These are phyloP conservation scores for Rhyacophila evoluta DNA, from an alignment of 2,888 invertebrate species.

Conservation along the genomic window DNA sequence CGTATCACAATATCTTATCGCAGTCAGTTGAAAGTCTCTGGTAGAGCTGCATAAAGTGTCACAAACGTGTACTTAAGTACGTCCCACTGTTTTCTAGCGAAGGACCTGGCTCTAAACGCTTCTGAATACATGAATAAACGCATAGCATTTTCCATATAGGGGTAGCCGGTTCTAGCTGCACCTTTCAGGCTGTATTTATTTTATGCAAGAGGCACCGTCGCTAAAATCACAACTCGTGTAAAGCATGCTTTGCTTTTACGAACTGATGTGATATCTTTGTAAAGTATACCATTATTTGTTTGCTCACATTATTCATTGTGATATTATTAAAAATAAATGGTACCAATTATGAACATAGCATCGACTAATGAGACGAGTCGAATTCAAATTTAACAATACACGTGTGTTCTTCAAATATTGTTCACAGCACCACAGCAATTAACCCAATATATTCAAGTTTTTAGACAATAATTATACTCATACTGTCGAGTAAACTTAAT, in stretches of 20 bases:
- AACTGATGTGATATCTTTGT: neutral
- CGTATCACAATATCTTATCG: too few species aligned
- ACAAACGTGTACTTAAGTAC: neutral
- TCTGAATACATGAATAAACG: conserved; percentile 19
- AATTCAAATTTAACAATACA: too few species aligned
- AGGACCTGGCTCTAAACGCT: neutral
- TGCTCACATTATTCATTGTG: too few species aligned
- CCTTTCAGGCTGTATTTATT: neutral
- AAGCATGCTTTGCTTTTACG: neutral
- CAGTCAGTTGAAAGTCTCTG: neutral
- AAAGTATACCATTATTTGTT: too few species aligned
- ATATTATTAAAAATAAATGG: too few species aligned
- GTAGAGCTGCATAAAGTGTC: neutral
- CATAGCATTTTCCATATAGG: neutral
- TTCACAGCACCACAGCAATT: too few species aligned
- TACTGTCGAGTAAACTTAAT: too few species aligned
- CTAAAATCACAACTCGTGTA: conserved; percentile 7
- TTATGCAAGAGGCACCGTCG: neutral
- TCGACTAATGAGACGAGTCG: too few species aligned
- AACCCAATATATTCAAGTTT: too few species aligned
- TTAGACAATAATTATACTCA: too few species aligned
- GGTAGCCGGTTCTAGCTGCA: neutral
- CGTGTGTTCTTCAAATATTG: too few species aligned
- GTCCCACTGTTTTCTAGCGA: conserved; percentile 2
- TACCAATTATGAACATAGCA: too few species aligned